Evolutionary conservation across 1,140 invertebrate genomes (phyloP).

Genomic region (Drosophila serrata): DNA sequence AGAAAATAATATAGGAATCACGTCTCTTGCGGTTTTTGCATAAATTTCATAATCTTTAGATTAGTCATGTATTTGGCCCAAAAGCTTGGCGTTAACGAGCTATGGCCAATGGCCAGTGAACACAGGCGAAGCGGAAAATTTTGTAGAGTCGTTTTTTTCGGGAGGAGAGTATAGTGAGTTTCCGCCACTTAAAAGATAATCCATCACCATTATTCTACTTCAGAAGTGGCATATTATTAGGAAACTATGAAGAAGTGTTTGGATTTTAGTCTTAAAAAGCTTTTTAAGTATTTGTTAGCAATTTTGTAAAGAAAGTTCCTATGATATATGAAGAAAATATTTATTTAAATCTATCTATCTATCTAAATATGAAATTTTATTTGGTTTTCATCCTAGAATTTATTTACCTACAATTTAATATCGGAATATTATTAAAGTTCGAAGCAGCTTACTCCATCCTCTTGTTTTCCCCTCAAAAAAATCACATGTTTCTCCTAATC

Average conservation of each 20-base stretch:
- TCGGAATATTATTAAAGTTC: neutral
- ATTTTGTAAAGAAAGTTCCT: no score
- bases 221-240: neutral
- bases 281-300: neutral
- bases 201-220: neutral
- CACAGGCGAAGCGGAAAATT: slow-evolving; percentile 44
- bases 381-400: neutral
- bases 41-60: slow-evolving; percentile 68
- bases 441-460: neutral
- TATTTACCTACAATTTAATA: neutral
- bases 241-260: neutral
- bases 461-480: neutral
- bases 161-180: neutral
- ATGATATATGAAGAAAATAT: no score
- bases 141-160: neutral
- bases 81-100: slow-evolving; percentile 59
- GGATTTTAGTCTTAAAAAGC: neutral
- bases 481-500: slow-evolving; percentile 25
- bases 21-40: slow-evolving; percentile 55
- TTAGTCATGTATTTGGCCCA: slow-evolving; percentile 56
- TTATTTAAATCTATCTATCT: neutral
- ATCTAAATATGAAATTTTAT: neutral
- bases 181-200: slow-evolving; percentile 27
- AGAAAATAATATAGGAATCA: slow-evolving; percentile 28
- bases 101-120: slow-evolving; percentile 34